Percentiles rank a stretch among this genome's conserved stretches.
Conservation (phyloP, 2,797 vertebrate genomes). For the Myotis findleyi region DNA sequence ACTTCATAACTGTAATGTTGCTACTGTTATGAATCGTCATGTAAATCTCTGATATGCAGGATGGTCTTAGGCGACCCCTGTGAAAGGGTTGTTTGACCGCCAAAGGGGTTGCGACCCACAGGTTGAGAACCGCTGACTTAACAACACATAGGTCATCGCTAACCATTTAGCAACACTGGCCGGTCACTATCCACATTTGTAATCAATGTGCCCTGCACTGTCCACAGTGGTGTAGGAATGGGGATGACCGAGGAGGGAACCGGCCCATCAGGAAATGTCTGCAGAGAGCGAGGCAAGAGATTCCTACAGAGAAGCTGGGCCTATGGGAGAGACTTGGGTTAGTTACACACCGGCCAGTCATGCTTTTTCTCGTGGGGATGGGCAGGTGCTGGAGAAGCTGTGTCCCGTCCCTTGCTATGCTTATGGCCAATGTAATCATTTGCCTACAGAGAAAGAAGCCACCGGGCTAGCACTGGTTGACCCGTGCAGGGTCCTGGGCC, state of each 20-base stretch:
- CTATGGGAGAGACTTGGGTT: not conserved
- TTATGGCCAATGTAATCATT: not conserved
- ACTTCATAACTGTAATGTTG: too few species aligned
- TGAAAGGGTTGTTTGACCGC: too few species aligned
- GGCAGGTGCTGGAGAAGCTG: not conserved
- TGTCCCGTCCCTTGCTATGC: not conserved
- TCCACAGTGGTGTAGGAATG: not conserved
- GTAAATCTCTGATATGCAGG: too few species aligned
- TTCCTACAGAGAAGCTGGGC: not conserved
- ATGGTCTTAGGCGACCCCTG: too few species aligned
- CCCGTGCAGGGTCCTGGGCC: not conserved
- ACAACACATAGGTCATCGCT: too few species aligned
- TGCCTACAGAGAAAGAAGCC: not conserved
- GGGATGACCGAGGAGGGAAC: not conserved
- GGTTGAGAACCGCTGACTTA: too few species aligned
- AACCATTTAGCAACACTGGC: too few species aligned
- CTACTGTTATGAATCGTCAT: too few species aligned
- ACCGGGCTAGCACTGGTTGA: not conserved
- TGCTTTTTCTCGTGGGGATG: not conserved
- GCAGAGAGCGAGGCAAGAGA: not conserved
- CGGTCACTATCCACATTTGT: too few species aligned
- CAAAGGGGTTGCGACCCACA: too few species aligned
- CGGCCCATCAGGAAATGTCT: not conserved
- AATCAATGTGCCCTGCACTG: not conserved
- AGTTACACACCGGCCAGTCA: rapidly evolving